Evolutionary conservation across 2,797 vertebrate species (phyloP).

Genomic region (Melanotaenia nigrans): DNA sequence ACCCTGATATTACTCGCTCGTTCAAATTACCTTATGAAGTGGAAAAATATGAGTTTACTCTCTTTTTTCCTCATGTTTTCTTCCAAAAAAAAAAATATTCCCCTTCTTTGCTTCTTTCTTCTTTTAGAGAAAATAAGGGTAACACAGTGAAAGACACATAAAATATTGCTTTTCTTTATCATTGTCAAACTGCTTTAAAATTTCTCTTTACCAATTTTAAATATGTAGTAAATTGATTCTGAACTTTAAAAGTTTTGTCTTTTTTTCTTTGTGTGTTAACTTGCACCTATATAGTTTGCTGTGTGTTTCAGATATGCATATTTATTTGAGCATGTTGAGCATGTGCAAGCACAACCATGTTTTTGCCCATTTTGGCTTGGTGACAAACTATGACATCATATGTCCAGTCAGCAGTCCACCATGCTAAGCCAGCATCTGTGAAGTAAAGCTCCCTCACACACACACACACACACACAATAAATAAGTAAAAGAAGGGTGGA

Average conservation of each 20-base stretch:
- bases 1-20: not conserved
- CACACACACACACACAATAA: not conserved
- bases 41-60: not conserved
- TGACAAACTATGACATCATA: conserved; percentile 40
- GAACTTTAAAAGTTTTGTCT: too few relatives aligned
- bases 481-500: conserved; percentile 4
- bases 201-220: too few relatives aligned
- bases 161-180: too few relatives aligned
- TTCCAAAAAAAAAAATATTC: too few relatives aligned
- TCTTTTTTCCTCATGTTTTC: too few relatives aligned
- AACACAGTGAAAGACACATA: too few relatives aligned
- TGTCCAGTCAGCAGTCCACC: conserved; percentile 64
- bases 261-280: too few relatives aligned
- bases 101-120: too few relatives aligned
- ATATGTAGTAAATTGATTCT: too few relatives aligned
- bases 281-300: not conserved
- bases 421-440: conserved; percentile 68
- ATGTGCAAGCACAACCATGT: not conserved
- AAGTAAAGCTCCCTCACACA: conserved; percentile 28
- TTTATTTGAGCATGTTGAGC: not conserved
- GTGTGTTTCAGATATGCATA: not conserved
- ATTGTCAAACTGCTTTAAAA: too few relatives aligned
- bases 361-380: conserved; percentile 26
- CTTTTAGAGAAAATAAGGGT: too few relatives aligned
- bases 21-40: not conserved